Percentiles rank a stretch among this genome's conserved stretches.
Conservation (phyloP, 2,113 vertebrate genomes). For the Chaetura pelagica region DNA sequence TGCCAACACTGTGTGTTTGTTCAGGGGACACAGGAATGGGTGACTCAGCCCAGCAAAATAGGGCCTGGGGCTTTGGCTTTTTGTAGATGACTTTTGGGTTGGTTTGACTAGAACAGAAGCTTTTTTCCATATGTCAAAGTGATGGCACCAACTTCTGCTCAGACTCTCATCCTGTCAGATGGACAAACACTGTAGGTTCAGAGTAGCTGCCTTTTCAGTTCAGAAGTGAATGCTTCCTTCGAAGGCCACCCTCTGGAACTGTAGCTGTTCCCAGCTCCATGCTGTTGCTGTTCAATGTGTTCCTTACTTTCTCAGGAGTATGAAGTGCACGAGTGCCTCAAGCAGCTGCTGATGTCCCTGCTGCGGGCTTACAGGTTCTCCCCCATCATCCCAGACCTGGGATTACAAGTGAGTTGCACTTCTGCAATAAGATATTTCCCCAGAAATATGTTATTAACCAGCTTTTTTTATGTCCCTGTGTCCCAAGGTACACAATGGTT, state of each 20-base stretch:
- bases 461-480: neutral
- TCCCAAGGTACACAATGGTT: neutral
- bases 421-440: no score
- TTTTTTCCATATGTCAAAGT: neutral
- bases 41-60: neutral
- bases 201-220: neutral
- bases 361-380: constrained; percentile 96
- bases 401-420: constrained; percentile 87
- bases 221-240: neutral
- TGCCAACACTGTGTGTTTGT: neutral
- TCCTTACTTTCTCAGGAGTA: constrained; percentile 83
- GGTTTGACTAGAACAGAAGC: neutral
- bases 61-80: neutral
- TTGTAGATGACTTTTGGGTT: neutral
- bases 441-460: neutral
- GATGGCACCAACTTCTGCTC: neutral
- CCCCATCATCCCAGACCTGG: constrained; percentile 94
- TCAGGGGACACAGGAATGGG: neutral
- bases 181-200: neutral
- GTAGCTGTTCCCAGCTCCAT: neutral
- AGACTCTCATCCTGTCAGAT: neutral
- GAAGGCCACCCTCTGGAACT: neutral
- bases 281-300: neutral
- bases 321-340: constrained; percentile 94
- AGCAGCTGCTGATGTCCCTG: constrained; percentile 96